A percentile compares a stretch with the other conserved stretches of the same genome.
These are phyloP conservation scores for Drosophila busckii DNA, from an alignment of 1,140 invertebrate species.

Conservation along the genomic window DNA sequence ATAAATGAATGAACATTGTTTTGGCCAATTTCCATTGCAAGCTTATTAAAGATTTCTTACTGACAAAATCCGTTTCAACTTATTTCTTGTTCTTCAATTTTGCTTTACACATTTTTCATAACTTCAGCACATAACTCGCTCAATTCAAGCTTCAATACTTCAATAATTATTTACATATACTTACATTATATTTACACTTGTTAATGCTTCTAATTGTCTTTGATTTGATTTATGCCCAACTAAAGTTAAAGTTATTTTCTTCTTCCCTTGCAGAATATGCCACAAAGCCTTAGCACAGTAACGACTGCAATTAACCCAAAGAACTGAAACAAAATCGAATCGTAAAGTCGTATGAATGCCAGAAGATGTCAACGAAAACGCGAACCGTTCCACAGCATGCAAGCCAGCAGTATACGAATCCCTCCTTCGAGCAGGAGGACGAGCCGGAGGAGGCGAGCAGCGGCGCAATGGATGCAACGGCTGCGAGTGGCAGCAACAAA, in stretches of 20 bases:
- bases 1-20: too few species aligned
- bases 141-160: too few species aligned
- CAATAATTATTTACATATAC: too few species aligned
- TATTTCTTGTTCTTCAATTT: too few species aligned
- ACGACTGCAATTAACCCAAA: slow-evolving; percentile 1
- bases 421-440: slow-evolving; percentile 66
- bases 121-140: too few species aligned
- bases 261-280: slow-evolving; percentile 26
- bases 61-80: too few species aligned
- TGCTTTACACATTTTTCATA: too few species aligned
- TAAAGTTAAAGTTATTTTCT: neutral
- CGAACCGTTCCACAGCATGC: slow-evolving; percentile 34
- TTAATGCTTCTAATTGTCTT: neutral
- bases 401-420: slow-evolving; percentile 67
- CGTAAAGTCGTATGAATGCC: slow-evolving; percentile 46
- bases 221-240: neutral
- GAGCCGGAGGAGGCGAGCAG: slow-evolving; percentile 17
- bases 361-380: slow-evolving; percentile 52
- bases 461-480: neutral
- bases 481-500: neutral
- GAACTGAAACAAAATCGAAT: slow-evolving; percentile 49
- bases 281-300: slow-evolving; percentile 34
- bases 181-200: too few species aligned
- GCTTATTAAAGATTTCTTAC: too few species aligned
- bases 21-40: too few species aligned